Evolutionary conservation across 2,797 vertebrate genomes (phyloP).

Genomic region (Micrastur ruficollis): DNA sequence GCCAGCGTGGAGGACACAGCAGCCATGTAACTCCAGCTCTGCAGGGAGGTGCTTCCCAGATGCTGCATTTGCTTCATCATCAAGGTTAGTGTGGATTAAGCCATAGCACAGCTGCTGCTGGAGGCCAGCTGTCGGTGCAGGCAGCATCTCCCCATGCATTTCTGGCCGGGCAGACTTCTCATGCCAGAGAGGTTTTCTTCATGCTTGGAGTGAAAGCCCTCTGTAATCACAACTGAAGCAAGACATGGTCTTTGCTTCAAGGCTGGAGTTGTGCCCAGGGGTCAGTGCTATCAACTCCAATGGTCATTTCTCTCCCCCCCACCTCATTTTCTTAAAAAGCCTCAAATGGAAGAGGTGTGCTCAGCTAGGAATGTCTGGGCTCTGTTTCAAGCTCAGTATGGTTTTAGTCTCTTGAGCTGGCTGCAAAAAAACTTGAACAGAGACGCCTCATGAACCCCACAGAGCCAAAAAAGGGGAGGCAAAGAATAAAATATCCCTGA

Average conservation of each 20-base stretch:
- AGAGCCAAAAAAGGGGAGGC: neutral
- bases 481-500: neutral
- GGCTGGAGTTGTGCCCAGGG: neutral
- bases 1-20: fast-evolving
- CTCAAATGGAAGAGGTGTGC: neutral
- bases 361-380: neutral
- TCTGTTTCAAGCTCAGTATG: fast-evolving
- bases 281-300: neutral
- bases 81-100: neutral
- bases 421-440: neutral
- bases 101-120: neutral
- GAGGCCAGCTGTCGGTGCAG: neutral
- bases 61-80: neutral
- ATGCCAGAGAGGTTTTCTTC: neutral
- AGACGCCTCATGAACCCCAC: neutral
- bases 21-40: neutral
- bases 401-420: neutral
- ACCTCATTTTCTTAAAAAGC: neutral
- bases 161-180: neutral
- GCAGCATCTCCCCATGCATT: fast-evolving
- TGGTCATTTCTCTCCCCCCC: fast-evolving
- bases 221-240: neutral
- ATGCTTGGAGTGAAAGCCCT: neutral
- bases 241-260: neutral
- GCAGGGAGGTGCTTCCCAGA: neutral